Evolutionary conservation across 2,888 invertebrate species (phyloP), one percentile per base, ranked within the genome.

Genomic region (Pachydiplax longipennis): DNA sequence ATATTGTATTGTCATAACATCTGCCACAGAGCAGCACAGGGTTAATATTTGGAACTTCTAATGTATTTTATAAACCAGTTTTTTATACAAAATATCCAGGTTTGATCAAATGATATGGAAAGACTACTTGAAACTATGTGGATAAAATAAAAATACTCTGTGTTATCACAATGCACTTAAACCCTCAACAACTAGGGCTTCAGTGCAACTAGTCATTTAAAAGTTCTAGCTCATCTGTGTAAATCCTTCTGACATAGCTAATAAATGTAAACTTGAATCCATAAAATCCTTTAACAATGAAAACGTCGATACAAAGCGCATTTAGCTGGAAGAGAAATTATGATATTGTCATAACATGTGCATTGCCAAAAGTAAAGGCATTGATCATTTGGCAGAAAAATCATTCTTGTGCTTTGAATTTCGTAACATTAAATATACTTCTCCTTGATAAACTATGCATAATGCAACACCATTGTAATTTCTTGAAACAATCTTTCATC

Each of bases 311-410:
- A 18, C 18, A 35, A 58, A 58, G 53, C 53, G 35, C 83, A 40
- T 61, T 12, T 65, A 37, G 37, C 22, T 37, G 61, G 61, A 87
- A 61, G 61, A 8, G 61, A 35, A 58, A 87, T 22, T n/a, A 37
- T 61, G 22, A 53, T 87, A 87, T 87, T 87, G 87, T 87, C 87
- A 87, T 87, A 18, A n/a, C 35, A 87, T 87, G 87, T 87, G 87
- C 87, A 87, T 61, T n/a, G 35, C 37, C 25, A 31, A 31, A 37
- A 87, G 35, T 35, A 83, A 87, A 37, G 35, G 61, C 61, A 61
- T 73, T 65, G 83, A 58, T 83, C 35, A 83, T 35, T 35, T 83
- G 83, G 83, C 58, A 83, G 58, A 87, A 65, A 18, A 87, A 18
- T 65, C 8, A 18, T 53, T 87, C 0, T 87, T 87, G 87, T 87